Base-by-base conservation (phyloP, 2,797 vertebrate species). In the Paratrypauchen microcephalus region DNA sequence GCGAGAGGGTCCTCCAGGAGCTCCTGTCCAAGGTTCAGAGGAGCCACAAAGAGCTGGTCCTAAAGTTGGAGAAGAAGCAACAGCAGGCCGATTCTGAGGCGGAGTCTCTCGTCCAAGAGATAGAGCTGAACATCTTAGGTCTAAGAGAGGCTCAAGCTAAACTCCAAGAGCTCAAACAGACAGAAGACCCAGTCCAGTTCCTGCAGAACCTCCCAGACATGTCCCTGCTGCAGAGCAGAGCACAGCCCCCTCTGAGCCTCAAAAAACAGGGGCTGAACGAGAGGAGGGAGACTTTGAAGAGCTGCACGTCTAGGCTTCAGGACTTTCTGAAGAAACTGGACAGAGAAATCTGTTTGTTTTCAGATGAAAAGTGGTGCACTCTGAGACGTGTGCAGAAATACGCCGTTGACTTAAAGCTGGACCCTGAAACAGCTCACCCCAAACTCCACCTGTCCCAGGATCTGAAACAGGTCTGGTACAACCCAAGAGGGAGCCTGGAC, bases 381-480 rank as follows among this genome's bases (percentile, higher is more conserved):
- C 69, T 88, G 71, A 70, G 18, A 1, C 24, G 18, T 8, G 18
- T 74, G 58, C 85, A 74, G 58, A 79, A 68, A 76, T 78, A 72
- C 0, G 71, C 77, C 0, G 72, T 57, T 16, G 54, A 77, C 62
- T 4, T 91, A 0, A 0, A 36, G 21, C 81, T 90, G 0, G 85
- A 91, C 9, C 30, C 56, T 0, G 41, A 74, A 1, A 87, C 90
- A 0, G 87, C 87, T 41, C 59, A 87, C 26, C 77, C 70, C 8
- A n/a, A 16, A 65, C 85, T 90, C 39, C 0, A 69, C 6, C 1
- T 91, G 56, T 86, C 87, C 0, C 0, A n/a, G 0, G 73, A 89
- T 1, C 1, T 71, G 65, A 87, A 80, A 28, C 66, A 77, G 48
- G 83, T 90, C 26, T 66, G 54, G 9, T 87, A 54, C 68, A 55